Evolutionary conservation across 2,888 invertebrate species (phyloP).

Genomic region (Chymomyza procnemis): DNA sequence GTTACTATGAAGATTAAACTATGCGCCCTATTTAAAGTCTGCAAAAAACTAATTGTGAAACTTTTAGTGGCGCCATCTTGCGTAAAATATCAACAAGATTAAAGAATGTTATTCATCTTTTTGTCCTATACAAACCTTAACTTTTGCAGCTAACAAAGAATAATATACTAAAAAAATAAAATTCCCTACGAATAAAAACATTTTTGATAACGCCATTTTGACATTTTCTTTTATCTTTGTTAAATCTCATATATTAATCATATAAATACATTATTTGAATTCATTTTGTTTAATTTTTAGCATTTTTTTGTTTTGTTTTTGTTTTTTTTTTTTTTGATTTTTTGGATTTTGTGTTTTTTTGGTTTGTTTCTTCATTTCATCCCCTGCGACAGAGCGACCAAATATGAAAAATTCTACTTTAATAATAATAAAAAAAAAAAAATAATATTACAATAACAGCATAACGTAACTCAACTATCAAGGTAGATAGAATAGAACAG

Average conservation of each 20-base stretch:
- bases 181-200: too few species aligned
- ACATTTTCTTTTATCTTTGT: conserved; percentile 27
- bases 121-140: too few species aligned
- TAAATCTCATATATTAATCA: conserved; percentile 68
- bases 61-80: too few species aligned
- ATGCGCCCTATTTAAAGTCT: too few species aligned
- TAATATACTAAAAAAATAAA: too few species aligned
- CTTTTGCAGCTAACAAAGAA: too few species aligned
- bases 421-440: conserved; percentile 65
- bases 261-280: conserved; percentile 68
- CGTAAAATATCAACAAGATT: too few species aligned
- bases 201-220: background rate
- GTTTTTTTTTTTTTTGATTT: conserved; percentile 20
- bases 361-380: conserved; percentile 20
- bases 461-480: conserved; percentile 70
- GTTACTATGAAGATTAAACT: too few species aligned
- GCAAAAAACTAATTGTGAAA: too few species aligned
- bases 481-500: conserved; percentile 70
- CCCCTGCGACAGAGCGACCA: conserved; percentile 30
- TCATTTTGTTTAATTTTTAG: conserved; percentile 42
- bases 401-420: conserved; percentile 59
- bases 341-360: conserved; percentile 23
- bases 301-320: conserved; percentile 16
- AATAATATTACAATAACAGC: conserved; percentile 67
- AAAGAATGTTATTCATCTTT: too few species aligned